Evolutionary conservation across 2,797 vertebrate genomes (phyloP).

Genomic region (Cottoperca gobio): DNA sequence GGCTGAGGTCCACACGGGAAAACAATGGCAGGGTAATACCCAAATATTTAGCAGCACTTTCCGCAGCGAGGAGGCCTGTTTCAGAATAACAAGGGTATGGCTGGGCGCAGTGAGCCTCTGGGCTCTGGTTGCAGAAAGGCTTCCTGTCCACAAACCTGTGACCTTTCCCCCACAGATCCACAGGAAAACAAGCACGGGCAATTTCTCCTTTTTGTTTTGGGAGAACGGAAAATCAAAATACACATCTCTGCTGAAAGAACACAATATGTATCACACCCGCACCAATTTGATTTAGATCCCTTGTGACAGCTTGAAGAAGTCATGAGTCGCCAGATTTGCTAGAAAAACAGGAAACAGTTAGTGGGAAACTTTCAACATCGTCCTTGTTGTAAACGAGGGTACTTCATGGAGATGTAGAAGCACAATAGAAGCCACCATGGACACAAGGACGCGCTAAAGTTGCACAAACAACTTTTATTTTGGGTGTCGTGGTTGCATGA

Average conservation of each 20-base stretch:
- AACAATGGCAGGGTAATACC: slow-evolving; percentile 65
- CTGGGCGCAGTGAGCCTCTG: slow-evolving; percentile 31
- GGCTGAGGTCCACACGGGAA: slow-evolving; percentile 50
- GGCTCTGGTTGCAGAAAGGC: slow-evolving; percentile 53
- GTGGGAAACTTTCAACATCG: background rate
- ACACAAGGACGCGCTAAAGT: too few species aligned
- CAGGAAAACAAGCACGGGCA: slow-evolving; percentile 16
- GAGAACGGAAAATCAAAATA: slow-evolving; percentile 9
- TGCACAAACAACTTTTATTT: too few species aligned
- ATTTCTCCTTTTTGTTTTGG: background rate
- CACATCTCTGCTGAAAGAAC: background rate
- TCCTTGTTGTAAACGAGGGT: background rate
- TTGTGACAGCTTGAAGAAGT: background rate
- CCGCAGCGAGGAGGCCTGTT: slow-evolving; percentile 39
- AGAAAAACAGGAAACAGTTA: background rate
- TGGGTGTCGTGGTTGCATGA: too few species aligned
- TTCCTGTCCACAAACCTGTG: slow-evolving; percentile 54
- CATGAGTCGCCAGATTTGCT: background rate
- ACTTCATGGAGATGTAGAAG: background rate
- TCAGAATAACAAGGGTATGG: slow-evolving; percentile 53
- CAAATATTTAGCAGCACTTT: slow-evolving; percentile 70
- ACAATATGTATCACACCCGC: background rate
- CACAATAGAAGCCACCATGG: background rate
- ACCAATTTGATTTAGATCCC: background rate
- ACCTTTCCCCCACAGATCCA: slow-evolving; percentile 65